Conservation (phyloP, 2,113 vertebrate genomes). For the Mormyrus iriodes region DNA sequence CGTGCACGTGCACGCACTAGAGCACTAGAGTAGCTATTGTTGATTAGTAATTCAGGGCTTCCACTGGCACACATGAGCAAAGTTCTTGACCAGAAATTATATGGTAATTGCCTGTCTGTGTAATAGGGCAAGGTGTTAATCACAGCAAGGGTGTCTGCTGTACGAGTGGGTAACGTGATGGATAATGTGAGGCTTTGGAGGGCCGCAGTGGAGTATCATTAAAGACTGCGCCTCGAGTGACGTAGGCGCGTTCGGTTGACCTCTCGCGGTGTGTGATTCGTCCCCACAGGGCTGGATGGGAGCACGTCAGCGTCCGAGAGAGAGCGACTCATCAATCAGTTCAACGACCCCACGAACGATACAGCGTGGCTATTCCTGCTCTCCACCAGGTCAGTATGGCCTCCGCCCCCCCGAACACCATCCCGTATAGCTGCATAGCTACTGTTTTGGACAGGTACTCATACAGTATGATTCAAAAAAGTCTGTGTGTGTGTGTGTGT, state of each 20-base stretch:
- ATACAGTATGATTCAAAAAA: neutral
- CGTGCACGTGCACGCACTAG: neutral
- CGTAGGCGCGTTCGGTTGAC: neutral
- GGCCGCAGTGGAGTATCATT: neutral
- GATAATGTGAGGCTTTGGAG: neutral
- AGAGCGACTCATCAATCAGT: constrained; percentile 94
- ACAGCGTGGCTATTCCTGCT: constrained; percentile 86
- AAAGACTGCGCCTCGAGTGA: neutral
- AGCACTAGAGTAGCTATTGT: neutral
- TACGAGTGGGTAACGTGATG: neutral
- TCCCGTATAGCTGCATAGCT: neutral
- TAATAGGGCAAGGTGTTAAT: constrained; percentile 4
- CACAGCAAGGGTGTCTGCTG: constrained; percentile 4
- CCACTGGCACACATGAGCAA: neutral
- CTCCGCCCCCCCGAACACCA: neutral
- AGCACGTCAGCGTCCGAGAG: constrained; percentile 92
- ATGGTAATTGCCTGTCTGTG: neutral
- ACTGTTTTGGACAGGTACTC: neutral
- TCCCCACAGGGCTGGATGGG: constrained; percentile 79
- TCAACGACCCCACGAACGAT: constrained; percentile 85
- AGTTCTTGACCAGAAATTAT: constrained; percentile 1
- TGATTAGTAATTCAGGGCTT: neutral
- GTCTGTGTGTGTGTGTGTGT: neutral
- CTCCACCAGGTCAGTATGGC: constrained; percentile 78
- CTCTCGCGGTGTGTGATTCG: neutral